Evolutionary conservation across 2,113 vertebrate genomes (phyloP), one percentile per base, ranked within the genome.

Genomic region (Heteronetta atricapilla): DNA sequence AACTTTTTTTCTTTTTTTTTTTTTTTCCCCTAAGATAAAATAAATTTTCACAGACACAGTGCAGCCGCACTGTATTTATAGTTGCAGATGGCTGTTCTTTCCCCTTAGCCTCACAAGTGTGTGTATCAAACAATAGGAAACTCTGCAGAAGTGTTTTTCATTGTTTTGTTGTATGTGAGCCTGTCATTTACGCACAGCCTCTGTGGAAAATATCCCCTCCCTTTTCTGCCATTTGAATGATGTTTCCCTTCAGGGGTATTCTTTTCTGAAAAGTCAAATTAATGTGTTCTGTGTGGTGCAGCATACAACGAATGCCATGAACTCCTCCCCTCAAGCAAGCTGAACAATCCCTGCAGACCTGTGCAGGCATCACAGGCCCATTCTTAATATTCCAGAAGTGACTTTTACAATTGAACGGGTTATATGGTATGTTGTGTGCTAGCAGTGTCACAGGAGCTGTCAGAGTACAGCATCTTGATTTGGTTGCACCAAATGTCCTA

Each of bases 221-320:
- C n/a, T 58, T 33, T 81, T 79, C 29, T 83, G 48, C 60, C 56
- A 5, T 46, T 77, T 66, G 62, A 94, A 42, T 36, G 48, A 86
- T 76, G 46, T 56, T 77, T 82, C 34, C 64, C 91, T 85, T 72
- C 66, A 56, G 60, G 75, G 75, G 20, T 82, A 33, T 68, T 68
- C 88, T 68, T 64, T 78, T 92, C 74, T 86, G 46, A 42, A 56
- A 79, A 90, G 83, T 62, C 83, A 58, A 84, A 92, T 75, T 82
- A 23, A 69, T 38, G 75, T 53, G 46, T 79, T 76, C 58, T 38
- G n/a, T 13, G 50, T 58, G 66, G 78, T 34, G 70, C 25, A 50
- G 70, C 0, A 1, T 7, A 70, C 56, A 36, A 74, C 59, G 44
- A 83, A 90, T 74, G 75, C 75, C 2, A 0, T 28, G 31, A 53